Evolutionary conservation across 2,888 invertebrate species (phyloP).

Genomic region (Noctua janthina): DNA sequence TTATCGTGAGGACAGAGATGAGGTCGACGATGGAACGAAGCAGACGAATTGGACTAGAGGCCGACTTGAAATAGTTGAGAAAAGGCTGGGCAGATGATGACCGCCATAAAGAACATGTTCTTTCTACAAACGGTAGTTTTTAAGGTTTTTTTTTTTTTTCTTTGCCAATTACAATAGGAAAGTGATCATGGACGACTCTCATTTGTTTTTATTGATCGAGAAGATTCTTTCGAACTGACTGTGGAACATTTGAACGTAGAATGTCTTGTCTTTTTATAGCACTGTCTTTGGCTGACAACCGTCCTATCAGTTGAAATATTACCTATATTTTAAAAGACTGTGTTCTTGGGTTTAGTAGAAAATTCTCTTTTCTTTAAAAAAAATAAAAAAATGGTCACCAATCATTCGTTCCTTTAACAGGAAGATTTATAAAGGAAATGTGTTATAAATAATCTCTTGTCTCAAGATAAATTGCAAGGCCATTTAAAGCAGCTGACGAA

Average conservation of each 20-base stretch:
- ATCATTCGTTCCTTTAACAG: constrained; percentile 2
- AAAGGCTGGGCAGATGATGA: background rate
- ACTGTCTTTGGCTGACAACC: constrained; percentile 10
- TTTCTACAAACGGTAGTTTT: background rate
- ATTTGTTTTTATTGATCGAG: constrained; percentile 19
- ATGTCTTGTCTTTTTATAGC: background rate
- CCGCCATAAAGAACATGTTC: background rate
- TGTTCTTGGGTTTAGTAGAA: background rate
- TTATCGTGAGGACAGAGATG: too few species aligned
- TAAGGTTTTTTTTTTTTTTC: too few species aligned
- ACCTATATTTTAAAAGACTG: background rate
- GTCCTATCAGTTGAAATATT: constrained; percentile 12
- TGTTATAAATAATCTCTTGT: constrained; percentile 34
- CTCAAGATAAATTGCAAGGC: constrained; percentile 41
- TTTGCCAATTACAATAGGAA: background rate
- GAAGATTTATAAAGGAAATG: constrained; percentile 19
- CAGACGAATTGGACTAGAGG: background rate
- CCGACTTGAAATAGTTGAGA: background rate
- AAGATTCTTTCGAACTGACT: background rate
- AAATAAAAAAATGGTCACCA: background rate
- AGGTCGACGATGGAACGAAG: too few species aligned
- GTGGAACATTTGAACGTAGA: constrained; percentile 7
- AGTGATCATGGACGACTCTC: too few species aligned
- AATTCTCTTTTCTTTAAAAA: background rate
- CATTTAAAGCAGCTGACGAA: constrained; percentile 57